Base-by-base conservation (phyloP, 1,140 invertebrate species). In the Lucilia cuprina region DNA sequence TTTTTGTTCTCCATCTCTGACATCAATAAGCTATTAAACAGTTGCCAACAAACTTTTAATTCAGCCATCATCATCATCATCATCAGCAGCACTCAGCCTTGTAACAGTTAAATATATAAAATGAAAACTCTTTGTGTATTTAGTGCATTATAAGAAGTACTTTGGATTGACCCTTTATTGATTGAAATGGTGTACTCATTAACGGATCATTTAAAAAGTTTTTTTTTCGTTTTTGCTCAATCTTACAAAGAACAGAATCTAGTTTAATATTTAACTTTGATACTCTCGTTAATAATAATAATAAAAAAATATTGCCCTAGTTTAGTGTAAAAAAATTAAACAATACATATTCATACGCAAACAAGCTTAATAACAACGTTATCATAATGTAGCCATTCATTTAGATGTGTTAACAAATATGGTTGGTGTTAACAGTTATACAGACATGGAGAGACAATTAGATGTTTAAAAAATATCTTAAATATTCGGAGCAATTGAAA, bases 131-230 rank as follows among this genome's bases (percentile, higher is more conserved):
- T 60, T 14, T 2, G 14, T 60, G 14, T 0, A 60, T 60, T 60
- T 17, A n/a, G 55, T 17, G 12, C 55, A 60, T 60, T 17, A 60
- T 17, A 60, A 60, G 55, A 3, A 60, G 55, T 14, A 60, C 55
- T 60, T 60, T n/a, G n/a, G 55, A 60, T 60, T 60, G 55, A 60
- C 55, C 55, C 55, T 60, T 60, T n/a, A 60, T 60, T n/a, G 55
- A 60, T 60, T 60, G n/a, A 60, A 60, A 60, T 17, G 50, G 14
- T 17, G n/a, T n/a, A 60, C 55, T 60, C n/a, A 60, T 60, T n/a
- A 60, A 60, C 55, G 55, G 14, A 60, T n/a, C n/a, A 60, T 17
- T 17, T 60, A n/a, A 60, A 60, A 17, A 3, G 12, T 60, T 17
- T 7, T 41, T 41, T 41, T 60, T 60, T 60, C 55, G 50, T 30